A percentile compares a stretch with the other conserved stretches of the same genome.
These are phyloP conservation scores for Pelochelys cantorii DNA, from an alignment of 2,797 vertebrate genomes.

Conservation along the genomic window DNA sequence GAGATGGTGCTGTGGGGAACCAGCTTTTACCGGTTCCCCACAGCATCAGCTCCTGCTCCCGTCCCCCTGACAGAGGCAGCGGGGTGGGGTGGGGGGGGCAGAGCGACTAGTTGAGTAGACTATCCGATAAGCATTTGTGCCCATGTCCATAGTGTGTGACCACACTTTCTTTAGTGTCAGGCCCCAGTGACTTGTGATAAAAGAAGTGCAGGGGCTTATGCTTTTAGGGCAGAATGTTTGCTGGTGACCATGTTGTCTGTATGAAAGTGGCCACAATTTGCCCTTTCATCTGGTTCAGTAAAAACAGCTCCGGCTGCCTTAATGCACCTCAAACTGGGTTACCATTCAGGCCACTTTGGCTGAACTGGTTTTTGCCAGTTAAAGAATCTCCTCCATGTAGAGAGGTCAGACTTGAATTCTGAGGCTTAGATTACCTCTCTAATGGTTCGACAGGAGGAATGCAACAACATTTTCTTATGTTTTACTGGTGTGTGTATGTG, in stretches of 20 bases:
- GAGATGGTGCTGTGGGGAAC: no score
- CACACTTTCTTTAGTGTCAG: not conserved
- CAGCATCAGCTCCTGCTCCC: no score
- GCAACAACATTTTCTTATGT: no score
- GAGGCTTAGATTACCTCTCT: not conserved
- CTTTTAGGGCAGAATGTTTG: not conserved
- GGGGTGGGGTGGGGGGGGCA: accelerated
- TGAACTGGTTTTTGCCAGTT: not conserved
- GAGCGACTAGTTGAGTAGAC: no score
- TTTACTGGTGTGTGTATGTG: not conserved
- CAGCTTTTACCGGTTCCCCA: no score
- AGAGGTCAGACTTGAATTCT: not conserved
- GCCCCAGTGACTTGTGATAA: not conserved
- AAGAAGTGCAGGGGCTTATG: not conserved
- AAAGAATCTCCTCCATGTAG: not conserved
- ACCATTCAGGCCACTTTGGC: not conserved
- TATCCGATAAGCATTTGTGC: no score
- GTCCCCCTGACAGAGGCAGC: no score
- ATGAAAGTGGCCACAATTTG: not conserved
- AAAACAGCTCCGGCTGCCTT: not conserved
- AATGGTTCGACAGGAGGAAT: not conserved
- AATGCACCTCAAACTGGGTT: not conserved
- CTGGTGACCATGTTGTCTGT: not conserved
- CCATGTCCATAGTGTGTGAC: not conserved
- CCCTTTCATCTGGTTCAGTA: not conserved